Evolutionary conservation across 2,113 vertebrate genomes (phyloP).

Genomic region (Ophiodon elongatus): DNA sequence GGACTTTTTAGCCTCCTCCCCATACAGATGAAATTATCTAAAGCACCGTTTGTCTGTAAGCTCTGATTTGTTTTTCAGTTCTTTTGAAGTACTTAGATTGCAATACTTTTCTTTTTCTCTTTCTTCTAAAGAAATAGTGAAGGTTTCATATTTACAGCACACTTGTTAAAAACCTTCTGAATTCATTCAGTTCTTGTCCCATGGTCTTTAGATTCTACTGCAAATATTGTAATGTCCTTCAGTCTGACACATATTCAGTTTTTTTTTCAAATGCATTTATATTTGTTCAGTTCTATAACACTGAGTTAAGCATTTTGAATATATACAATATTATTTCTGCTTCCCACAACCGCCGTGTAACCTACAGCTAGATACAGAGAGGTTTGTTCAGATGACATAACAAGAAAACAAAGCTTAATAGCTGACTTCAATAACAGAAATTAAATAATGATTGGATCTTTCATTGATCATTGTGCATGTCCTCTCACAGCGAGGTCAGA

Average conservation of each 20-base stretch:
- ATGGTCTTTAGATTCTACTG: neutral
- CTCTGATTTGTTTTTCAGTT: neutral
- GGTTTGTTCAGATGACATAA: neutral
- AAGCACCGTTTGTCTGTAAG: neutral
- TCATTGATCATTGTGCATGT: constrained; percentile 61
- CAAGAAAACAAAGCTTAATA: constrained; percentile 17
- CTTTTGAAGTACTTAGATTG: neutral
- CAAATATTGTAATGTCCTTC: neutral
- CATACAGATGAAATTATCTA: neutral
- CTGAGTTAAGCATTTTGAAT: neutral
- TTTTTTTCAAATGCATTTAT: neutral
- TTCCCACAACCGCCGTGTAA: neutral
- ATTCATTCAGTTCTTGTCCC: neutral
- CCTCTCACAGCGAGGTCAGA: constrained; percentile 60
- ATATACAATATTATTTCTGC: neutral
- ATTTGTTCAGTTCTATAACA: neutral
- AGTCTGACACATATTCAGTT: neutral
- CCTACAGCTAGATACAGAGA: neutral
- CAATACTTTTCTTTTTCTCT: neutral
- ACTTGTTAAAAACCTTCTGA: neutral
- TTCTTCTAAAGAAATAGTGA: neutral
- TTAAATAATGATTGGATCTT: constrained; percentile 56
- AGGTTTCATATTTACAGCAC: neutral
- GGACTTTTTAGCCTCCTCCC: neutral
- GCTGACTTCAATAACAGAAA: constrained; percentile 36